A percentile compares a stretch with the other conserved stretches of the same genome.
These are phyloP conservation scores for Alsophila aescularia DNA, from an alignment of 2,888 invertebrate species.

Conservation along the genomic window DNA sequence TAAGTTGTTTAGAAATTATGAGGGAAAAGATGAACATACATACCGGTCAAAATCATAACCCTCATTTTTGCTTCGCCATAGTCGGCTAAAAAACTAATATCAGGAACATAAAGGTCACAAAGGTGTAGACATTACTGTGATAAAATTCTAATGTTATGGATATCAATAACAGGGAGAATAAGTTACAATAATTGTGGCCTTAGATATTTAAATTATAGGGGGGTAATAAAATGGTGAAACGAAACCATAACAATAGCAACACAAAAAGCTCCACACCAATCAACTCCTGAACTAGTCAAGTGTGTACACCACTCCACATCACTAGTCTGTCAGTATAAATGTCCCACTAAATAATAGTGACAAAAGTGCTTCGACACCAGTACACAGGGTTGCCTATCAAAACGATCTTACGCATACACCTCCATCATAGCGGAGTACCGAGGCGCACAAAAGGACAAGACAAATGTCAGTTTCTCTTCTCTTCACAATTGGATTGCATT, in stretches of 20 bases:
- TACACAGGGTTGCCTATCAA: conserved; percentile 18
- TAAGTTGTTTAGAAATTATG: too few species aligned
- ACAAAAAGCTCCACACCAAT: not conserved
- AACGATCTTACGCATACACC: conserved; percentile 28
- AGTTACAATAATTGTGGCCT: not conserved
- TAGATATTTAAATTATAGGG: not conserved
- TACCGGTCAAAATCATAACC: too few species aligned
- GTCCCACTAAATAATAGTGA: conserved; percentile 2
- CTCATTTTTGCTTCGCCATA: too few species aligned
- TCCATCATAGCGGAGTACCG: conserved; percentile 45
- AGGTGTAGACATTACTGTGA: too few species aligned
- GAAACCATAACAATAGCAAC: conserved; percentile 3
- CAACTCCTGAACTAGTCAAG: not conserved
- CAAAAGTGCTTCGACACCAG: conserved; percentile 2
- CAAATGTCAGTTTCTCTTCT: conserved; percentile 67
- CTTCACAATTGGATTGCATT: conserved; percentile 74
- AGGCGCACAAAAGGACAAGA: conserved; percentile 63
- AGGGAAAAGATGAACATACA: too few species aligned
- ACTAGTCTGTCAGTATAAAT: conserved; percentile 8
- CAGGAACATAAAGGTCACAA: too few species aligned
- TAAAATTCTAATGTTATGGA: not conserved
- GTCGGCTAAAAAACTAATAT: too few species aligned
- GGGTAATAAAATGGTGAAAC: not conserved
- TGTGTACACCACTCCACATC: not conserved
- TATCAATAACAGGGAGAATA: not conserved